Conservation (phyloP, 1,140 invertebrate species). For the Proales similis region DNA sequence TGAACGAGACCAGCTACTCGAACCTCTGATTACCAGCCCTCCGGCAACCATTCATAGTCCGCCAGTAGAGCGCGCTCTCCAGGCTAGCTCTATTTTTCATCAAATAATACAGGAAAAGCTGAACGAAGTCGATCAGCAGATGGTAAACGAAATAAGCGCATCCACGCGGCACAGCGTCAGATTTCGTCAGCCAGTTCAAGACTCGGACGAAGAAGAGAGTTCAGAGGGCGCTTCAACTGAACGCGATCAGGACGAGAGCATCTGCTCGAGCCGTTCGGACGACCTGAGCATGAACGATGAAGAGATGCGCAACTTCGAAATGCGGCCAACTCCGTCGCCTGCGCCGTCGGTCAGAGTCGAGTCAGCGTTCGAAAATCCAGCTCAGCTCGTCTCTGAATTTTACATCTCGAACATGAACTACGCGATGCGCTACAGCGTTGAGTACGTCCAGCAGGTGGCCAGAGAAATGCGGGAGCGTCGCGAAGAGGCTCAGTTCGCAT, state of each 20-base stretch:
- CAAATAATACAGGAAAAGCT: constrained; percentile 33
- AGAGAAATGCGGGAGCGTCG: constrained; percentile 12
- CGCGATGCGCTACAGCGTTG: constrained; percentile 27
- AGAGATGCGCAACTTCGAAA: constrained; percentile 30
- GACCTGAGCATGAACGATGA: constrained; percentile 27
- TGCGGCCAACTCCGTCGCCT: too few species aligned
- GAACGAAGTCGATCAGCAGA: constrained; percentile 12
- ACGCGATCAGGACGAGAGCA: constrained; percentile 26
- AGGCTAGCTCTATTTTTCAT: constrained; percentile 19
- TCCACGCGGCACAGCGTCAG: not conserved
- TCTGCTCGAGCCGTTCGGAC: constrained; percentile 13
- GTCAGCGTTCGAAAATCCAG: constrained; percentile 8
- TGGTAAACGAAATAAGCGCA: constrained; percentile 27
- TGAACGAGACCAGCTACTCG: not conserved
- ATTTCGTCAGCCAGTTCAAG: not conserved
- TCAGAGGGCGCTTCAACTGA: constrained; percentile 19
- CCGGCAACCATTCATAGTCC: not conserved
- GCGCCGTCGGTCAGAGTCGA: too few species aligned
- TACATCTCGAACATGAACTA: constrained; percentile 33
- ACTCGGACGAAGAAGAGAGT: not conserved
- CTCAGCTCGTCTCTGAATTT: constrained; percentile 31
- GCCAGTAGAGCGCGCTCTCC: not conserved
- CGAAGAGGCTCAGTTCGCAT: not conserved
- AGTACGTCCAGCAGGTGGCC: constrained; percentile 20
- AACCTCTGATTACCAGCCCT: not conserved